These are phyloP conservation scores for Oceanites oceanicus DNA, from an alignment of 2,113 vertebrate species.

Conservation along the genomic window DNA sequence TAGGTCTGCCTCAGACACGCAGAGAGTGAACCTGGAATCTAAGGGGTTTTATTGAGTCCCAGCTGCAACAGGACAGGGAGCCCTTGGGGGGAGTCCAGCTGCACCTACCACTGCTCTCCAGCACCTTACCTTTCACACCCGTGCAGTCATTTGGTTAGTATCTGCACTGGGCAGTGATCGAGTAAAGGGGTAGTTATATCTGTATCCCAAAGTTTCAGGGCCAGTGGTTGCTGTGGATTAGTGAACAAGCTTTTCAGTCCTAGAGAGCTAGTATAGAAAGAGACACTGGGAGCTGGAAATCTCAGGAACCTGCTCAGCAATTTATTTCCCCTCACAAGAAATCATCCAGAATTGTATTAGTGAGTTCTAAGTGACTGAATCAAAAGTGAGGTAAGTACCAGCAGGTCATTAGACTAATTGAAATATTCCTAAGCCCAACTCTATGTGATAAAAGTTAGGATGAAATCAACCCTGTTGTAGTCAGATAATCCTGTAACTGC, in stretches of 20 bases:
- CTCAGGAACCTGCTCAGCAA: neutral
- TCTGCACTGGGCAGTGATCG: neutral
- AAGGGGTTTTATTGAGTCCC: neutral
- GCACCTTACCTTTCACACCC: neutral
- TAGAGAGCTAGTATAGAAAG: neutral
- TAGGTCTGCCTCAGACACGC: neutral
- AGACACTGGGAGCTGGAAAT: neutral
- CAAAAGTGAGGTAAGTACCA: neutral
- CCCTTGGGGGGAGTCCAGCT: neutral
- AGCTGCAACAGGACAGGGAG: neutral
- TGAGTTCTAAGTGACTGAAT: neutral
- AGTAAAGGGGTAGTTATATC: neutral
- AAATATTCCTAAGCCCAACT: neutral
- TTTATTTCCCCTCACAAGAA: neutral
- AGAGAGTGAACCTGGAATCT: neutral
- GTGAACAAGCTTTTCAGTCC: neutral
- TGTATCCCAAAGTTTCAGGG: neutral
- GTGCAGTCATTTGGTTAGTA: accelerated
- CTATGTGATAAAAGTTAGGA: neutral
- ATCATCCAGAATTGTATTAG: neutral
- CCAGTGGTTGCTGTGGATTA: neutral
- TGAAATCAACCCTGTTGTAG: neutral
- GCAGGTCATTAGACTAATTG: neutral
- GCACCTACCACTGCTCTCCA: neutral
- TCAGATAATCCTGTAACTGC: neutral